A percentile compares a stretch with the other conserved stretches of the same genome.
Evolutionary conservation across 1,140 invertebrate species (phyloP).

Genomic region (Linepithema humile): DNA sequence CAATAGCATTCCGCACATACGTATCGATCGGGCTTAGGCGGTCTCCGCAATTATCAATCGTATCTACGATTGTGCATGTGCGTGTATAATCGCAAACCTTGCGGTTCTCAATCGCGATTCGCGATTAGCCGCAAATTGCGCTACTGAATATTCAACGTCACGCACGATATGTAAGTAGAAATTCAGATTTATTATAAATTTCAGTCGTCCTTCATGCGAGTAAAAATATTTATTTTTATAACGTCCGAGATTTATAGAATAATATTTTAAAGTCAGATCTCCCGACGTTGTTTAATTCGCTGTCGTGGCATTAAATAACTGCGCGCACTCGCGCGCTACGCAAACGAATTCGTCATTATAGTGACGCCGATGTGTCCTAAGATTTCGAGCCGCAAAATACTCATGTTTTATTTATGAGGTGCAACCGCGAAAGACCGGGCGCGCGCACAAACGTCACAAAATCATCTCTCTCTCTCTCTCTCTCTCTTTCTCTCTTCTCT

Average conservation of each 20-base stretch:
- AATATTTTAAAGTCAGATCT: neutral
- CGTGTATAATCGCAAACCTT: conserved; percentile 11
- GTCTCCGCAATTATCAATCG: conserved; percentile 40
- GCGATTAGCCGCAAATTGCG: neutral
- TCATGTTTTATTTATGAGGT: conserved; percentile 66
- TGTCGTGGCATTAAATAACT: neutral
- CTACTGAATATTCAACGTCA: conserved; percentile 19
- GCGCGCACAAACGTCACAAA: conserved; percentile 21
- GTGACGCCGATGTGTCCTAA: neutral
- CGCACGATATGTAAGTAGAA: neutral
- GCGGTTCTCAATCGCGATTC: conserved; percentile 1
- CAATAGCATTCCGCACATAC: conserved; percentile 45
- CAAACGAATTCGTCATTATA: neutral
- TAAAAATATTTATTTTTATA: neutral
- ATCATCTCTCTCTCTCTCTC: too few relatives aligned
- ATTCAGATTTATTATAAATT: neutral
- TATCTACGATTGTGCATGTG: conserved; percentile 7
- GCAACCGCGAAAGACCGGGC: neutral
- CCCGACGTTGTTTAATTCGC: neutral
- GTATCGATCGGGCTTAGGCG: conserved; percentile 32
- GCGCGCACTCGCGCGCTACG: neutral
- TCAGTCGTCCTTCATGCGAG: neutral
- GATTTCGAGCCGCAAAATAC: neutral
- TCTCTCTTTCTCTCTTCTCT: too few relatives aligned
- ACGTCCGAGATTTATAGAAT: neutral